Percentiles rank a stretch among this genome's conserved stretches.
phyloP scores from a whole-genome alignment of 2,797 vertebrate genomes.

The Diplodus sargus region DNA sequence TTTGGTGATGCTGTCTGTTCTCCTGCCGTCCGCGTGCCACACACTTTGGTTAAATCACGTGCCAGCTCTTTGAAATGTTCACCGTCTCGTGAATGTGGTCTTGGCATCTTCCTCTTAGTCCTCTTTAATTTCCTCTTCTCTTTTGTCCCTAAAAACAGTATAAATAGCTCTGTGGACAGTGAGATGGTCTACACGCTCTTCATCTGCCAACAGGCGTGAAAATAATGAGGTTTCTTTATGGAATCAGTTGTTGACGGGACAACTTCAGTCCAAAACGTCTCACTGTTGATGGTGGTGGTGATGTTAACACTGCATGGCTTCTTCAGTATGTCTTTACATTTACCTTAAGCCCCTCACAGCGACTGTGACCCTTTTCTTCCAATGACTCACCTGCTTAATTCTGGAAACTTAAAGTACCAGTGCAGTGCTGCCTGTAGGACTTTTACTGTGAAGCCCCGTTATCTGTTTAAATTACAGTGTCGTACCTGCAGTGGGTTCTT shows the following conservation, averaged over 20 bases:
- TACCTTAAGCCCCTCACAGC: neutral
- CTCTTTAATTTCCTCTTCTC: conserved; percentile 15
- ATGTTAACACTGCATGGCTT: conserved; percentile 18
- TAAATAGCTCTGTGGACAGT: conserved; percentile 9
- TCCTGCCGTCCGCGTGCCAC: conserved; percentile 13
- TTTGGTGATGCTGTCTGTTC: conserved; percentile 19
- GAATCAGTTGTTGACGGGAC: neutral
- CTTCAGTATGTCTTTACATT: neutral
- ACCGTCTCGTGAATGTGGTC: conserved; percentile 29
- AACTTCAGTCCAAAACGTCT: conserved; percentile 1
- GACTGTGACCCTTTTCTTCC: conserved; percentile 11
- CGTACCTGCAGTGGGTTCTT: conserved; percentile 91
- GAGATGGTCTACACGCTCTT: neutral
- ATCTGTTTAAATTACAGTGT: neutral
- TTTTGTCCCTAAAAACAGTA: conserved; percentile 10
- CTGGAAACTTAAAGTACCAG: neutral
- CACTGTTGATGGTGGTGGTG: neutral
- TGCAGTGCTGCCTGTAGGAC: too few species aligned
- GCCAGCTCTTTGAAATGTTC: conserved; percentile 28
- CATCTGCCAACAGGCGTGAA: conserved; percentile 1
- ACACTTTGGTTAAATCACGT: conserved; percentile 10
- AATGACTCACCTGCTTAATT: conserved; percentile 5
- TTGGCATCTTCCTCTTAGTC: conserved; percentile 14
- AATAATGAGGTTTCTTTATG: conserved; percentile 6
- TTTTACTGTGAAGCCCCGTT: neutral